These are phyloP conservation scores for Agrotis puta DNA, from an alignment of 2,888 invertebrate species.

Conservation along the genomic window DNA sequence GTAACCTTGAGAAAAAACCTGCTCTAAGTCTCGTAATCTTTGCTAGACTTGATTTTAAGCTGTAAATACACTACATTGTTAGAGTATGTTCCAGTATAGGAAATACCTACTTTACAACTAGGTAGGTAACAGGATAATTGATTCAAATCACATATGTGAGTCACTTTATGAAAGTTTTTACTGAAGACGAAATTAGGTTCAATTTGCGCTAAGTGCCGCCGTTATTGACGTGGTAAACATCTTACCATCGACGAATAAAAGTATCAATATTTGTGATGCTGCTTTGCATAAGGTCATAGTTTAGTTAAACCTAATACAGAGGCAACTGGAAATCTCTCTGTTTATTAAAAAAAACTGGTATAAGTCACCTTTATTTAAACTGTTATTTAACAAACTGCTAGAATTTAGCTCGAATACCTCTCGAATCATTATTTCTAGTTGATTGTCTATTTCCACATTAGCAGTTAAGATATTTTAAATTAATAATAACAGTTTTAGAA, in stretches of 20 bases:
- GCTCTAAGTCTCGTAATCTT: constrained; percentile 28
- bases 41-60: constrained; percentile 20
- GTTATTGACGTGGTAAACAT: constrained; percentile 26
- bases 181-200: constrained; percentile 27
- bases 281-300: background rate
- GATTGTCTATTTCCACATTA: background rate
- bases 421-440: too few relatives aligned
- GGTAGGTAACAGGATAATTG: constrained; percentile 35
- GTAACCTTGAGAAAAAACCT: constrained; percentile 46
- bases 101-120: constrained; percentile 11
- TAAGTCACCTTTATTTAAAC: background rate
- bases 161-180: constrained; percentile 23
- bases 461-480: background rate
- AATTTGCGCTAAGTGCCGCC: constrained; percentile 22
- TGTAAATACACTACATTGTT: constrained; percentile 14
- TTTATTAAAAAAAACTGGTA: too few relatives aligned
- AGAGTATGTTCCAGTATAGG: background rate
- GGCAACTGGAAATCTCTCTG: too few relatives aligned
- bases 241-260: constrained; percentile 17
- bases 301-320: too few relatives aligned
- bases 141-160: constrained; percentile 18
- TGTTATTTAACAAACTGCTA: background rate
- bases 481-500: background rate
- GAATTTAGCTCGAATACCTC: background rate
- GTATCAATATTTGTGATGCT: constrained; percentile 7